Base-by-base conservation (phyloP, 2,888 invertebrate species). In the Hyposoter dolosus region DNA sequence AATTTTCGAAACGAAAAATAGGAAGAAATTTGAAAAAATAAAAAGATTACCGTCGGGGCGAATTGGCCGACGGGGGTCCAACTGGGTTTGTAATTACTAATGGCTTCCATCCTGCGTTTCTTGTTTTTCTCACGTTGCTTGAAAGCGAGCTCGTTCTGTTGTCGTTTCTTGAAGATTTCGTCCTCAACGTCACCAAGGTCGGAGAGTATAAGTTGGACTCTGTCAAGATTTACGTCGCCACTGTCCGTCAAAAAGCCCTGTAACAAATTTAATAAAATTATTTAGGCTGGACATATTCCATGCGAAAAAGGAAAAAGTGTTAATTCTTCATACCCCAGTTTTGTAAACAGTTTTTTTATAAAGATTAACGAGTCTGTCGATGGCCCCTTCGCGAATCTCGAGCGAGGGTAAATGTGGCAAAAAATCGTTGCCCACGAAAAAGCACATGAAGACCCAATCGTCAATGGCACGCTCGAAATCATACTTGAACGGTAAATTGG, bases 371-470 rank as follows among this genome's bases (percentile, higher is more conserved):
- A 99, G 96, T 78, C 99, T 95, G 94, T 99, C 99, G 71, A 99
- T 99, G 0, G 99, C 99, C 0, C 98, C 98, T 95, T 99, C 99
- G 71, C 99, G 95, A 92, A 99, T 99, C 95, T 99, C 99, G 90
- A 99, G 95, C 75, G 99, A 99, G 5, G 99, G 99, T 88, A 99
- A 95, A 95, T 99, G 99, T 0, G 99, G 99, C 90, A 99, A 94
- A 93, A 99, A 99, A 95, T 99, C 99, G 93, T 99, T 99, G 71
- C 99, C 99, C 76, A 99, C 99, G 94, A 99, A 99, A 95, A 99
- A 99, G 93, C 99, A 99, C 98, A 99, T 99, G 92, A 97, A 97
- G 6, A 97, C 99, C 99, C 99, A 99, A 94, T 99, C 99, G 93
- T 99, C 99, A 19, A 99, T 94, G 0, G 97, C 98, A 81, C 99